phyloP scores from a whole-genome alignment of 2,888 invertebrate genomes.

The Kryphioiulus occultus region DNA sequence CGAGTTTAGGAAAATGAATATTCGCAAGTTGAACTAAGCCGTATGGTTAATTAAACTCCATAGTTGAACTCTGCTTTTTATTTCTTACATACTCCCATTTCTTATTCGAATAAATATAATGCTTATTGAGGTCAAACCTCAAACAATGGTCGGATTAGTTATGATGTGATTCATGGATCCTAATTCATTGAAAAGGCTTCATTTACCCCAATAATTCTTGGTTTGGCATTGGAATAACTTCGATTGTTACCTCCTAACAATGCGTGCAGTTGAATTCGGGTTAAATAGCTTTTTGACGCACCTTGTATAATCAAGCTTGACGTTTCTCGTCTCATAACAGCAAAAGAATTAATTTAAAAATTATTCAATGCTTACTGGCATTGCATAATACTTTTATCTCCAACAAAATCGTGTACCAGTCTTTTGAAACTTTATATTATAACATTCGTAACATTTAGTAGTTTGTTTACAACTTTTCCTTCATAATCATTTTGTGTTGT shows the following conservation, averaged over 20 bases:
- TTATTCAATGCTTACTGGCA: too few species aligned
- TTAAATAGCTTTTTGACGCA: not conserved
- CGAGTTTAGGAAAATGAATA: not conserved
- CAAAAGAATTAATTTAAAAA: too few species aligned
- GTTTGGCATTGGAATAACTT: not conserved
- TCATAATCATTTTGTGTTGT: not conserved
- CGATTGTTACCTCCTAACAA: not conserved
- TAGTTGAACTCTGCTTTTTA: not conserved
- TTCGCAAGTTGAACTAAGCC: not conserved
- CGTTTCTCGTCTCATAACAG: too few species aligned
- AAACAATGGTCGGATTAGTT: conserved; percentile 1
- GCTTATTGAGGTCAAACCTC: not conserved
- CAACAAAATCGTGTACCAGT: too few species aligned
- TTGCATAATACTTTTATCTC: too few species aligned
- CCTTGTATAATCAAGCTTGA: not conserved
- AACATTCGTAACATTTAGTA: not conserved
- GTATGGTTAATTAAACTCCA: not conserved
- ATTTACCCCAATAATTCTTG: not conserved
- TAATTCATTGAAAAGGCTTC: not conserved
- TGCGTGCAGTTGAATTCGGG: not conserved
- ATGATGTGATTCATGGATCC: not conserved
- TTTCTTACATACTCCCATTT: not conserved
- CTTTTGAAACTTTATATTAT: not conserved
- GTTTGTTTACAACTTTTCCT: too few species aligned
- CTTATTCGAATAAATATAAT: not conserved